A percentile compares a stretch with the other conserved stretches of the same genome.
Evolutionary conservation across 2,113 vertebrate genomes (phyloP).

Genomic region (Maccullochella peelii): DNA sequence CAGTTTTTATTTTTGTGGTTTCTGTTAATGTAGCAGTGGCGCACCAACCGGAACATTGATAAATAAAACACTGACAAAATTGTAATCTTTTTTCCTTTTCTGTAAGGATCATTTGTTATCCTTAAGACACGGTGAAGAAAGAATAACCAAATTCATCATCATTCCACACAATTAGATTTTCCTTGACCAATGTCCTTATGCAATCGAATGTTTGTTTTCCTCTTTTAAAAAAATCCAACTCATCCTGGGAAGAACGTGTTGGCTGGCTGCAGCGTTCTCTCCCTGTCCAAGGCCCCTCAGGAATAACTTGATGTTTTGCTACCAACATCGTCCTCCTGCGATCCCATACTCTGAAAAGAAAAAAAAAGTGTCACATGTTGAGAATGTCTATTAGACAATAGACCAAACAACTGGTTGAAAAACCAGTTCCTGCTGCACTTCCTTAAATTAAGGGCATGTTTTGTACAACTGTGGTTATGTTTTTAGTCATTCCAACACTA

Average conservation of each 20-base stretch:
- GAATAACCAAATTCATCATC: conserved; percentile 80
- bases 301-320: conserved; percentile 99
- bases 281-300: conserved; percentile 84
- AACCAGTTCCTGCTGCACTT: neutral
- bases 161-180: conserved; percentile 83
- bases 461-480: neutral
- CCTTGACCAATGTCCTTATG: conserved; percentile 85
- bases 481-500: neutral
- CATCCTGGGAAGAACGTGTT: conserved; percentile 77
- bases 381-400: neutral
- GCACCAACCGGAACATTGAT: conserved; percentile 85
- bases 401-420: neutral
- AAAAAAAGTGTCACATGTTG: conserved; percentile 18
- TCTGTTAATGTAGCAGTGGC: conserved; percentile 83
- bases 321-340: conserved; percentile 98
- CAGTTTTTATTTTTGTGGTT: conserved; percentile 85
- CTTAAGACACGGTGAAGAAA: conserved; percentile 81
- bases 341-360: conserved; percentile 94
- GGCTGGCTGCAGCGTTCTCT: conserved; percentile 67
- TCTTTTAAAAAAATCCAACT: conserved; percentile 78
- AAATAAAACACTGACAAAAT: conserved; percentile 89
- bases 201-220: conserved; percentile 80
- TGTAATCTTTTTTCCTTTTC: conserved; percentile 60
- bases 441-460: neutral
- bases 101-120: conserved; percentile 76